Conservation (phyloP, 2,113 vertebrate species). For the Ophiodon elongatus region DNA sequence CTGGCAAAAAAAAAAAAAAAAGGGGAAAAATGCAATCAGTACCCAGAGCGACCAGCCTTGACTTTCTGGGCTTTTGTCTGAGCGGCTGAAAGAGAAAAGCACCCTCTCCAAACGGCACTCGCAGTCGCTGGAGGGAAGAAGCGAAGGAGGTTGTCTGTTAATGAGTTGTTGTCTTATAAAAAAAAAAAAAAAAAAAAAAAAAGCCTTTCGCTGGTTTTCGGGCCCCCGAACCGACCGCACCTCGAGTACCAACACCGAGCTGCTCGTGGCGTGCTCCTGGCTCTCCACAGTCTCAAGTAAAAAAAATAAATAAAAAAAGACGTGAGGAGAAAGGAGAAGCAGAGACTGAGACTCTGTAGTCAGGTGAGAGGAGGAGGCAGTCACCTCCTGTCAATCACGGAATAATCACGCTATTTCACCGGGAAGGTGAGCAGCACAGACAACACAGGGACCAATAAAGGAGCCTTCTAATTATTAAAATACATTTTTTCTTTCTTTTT, state of each 20-base stretch:
- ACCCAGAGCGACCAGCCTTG: constrained; percentile 75
- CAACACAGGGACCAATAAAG: not conserved
- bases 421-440: not conserved
- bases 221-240: constrained; percentile 55
- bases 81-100: constrained; percentile 75
- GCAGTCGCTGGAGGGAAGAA: constrained; percentile 60
- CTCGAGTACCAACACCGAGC: constrained; percentile 56
- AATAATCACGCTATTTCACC: not conserved
- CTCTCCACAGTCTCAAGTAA: constrained; percentile 7
- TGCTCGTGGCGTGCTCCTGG: not conserved
- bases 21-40: constrained; percentile 76
- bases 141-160: constrained; percentile 71
- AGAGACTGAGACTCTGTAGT: not conserved
- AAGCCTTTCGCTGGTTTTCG: constrained; percentile 62
- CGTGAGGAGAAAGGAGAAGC: not conserved
- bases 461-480: not conserved
- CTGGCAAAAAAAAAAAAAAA: constrained; percentile 44
- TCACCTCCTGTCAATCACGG: not conserved
- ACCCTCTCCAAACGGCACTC: constrained; percentile 77
- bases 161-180: constrained; percentile 78
- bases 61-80: constrained; percentile 72
- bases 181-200: constrained; percentile 26
- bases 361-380: not conserved
- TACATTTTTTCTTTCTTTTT: too few relatives aligned
- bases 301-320: constrained; percentile 45